phyloP scores from a whole-genome alignment of 1,140 invertebrate species.

The Phthorimaea operculella region DNA sequence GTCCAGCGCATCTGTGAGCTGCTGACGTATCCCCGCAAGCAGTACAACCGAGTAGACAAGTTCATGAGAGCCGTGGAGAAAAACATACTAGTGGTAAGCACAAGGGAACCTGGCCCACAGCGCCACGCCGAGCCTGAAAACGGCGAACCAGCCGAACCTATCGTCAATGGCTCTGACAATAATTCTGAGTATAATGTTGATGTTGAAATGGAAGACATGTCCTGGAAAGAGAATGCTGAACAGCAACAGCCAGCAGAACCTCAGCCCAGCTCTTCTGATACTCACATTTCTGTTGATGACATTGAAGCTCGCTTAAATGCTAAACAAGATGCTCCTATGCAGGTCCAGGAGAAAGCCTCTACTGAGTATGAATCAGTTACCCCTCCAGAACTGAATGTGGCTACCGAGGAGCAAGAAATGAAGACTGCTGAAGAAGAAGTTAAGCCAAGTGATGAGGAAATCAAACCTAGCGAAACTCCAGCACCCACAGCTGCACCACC shows the following conservation, averaged over 20 bases:
- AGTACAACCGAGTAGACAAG: conserved; percentile 96
- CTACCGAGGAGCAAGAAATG: conserved; percentile 17
- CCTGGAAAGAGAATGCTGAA: conserved; percentile 65
- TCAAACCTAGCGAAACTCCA: background rate
- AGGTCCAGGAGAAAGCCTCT: conserved; percentile 33
- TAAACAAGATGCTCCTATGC: conserved; percentile 37
- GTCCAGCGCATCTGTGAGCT: conserved; percentile 96
- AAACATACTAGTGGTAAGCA: conserved; percentile 94
- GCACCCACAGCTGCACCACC: background rate
- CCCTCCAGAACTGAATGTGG: conserved; percentile 33
- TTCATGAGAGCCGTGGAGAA: conserved; percentile 95
- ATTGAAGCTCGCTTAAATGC: conserved; percentile 42
- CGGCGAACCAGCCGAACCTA: conserved; percentile 72
- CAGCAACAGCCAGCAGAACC: conserved; percentile 36
- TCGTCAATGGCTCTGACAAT: conserved; percentile 69
- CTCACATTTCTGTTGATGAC: conserved; percentile 51
- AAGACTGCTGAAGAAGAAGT: conserved; percentile 8
- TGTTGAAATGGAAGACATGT: conserved; percentile 75
- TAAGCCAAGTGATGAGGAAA: conserved; percentile 16
- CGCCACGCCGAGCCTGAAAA: conserved; percentile 73
- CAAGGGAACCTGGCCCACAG: conserved; percentile 84
- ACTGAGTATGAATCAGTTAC: conserved; percentile 44
- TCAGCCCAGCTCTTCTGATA: conserved; percentile 55
- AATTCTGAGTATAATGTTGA: conserved; percentile 75
- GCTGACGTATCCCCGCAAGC: conserved; percentile 88